phyloP scores from a whole-genome alignment of 2,888 invertebrate genomes.

The Lasioglossum figueresi region DNA sequence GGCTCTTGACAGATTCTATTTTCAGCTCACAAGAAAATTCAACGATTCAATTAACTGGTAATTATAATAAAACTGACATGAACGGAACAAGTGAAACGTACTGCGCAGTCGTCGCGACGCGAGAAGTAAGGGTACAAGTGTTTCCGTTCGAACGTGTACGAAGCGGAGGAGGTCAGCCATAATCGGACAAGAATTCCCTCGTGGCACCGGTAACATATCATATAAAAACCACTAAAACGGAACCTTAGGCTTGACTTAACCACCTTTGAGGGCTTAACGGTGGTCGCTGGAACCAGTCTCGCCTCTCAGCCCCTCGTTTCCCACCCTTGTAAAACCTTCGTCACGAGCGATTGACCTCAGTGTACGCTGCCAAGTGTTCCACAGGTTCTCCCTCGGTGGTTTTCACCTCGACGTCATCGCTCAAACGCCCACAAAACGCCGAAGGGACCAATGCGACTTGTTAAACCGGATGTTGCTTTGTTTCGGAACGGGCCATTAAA shows the following conservation, averaged over 20 bases:
- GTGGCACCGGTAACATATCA: conserved; percentile 19
- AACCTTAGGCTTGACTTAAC: conserved; percentile 52
- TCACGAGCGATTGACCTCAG: conserved; percentile 69
- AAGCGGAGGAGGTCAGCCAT: not conserved
- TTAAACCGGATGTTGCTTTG: conserved; percentile 47
- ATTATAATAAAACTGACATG: not conserved
- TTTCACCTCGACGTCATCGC: conserved; percentile 59
- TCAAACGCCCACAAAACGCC: conserved; percentile 51
- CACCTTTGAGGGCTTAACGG: conserved; percentile 60
- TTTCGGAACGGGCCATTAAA: conserved; percentile 24
- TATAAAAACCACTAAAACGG: conserved; percentile 48
- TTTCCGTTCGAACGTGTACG: not conserved
- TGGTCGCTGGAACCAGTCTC: conserved; percentile 40
- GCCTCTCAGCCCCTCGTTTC: conserved; percentile 48
- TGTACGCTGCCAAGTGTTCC: conserved; percentile 67
- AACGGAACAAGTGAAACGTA: not conserved
- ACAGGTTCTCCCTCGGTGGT: conserved; percentile 65
- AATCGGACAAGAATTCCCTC: conserved; percentile 15
- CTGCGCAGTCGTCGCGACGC: no score
- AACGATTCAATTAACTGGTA: not conserved
- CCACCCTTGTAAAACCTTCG: conserved; percentile 65
- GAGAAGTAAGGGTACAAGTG: not conserved
- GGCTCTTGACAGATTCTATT: not conserved
- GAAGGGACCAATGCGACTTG: conserved; percentile 46
- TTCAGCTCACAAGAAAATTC: not conserved